A percentile compares a stretch with the other conserved stretches of the same genome.
Evolutionary conservation across 2,888 invertebrate genomes (phyloP).

Genomic region (Trilocha varians): DNA sequence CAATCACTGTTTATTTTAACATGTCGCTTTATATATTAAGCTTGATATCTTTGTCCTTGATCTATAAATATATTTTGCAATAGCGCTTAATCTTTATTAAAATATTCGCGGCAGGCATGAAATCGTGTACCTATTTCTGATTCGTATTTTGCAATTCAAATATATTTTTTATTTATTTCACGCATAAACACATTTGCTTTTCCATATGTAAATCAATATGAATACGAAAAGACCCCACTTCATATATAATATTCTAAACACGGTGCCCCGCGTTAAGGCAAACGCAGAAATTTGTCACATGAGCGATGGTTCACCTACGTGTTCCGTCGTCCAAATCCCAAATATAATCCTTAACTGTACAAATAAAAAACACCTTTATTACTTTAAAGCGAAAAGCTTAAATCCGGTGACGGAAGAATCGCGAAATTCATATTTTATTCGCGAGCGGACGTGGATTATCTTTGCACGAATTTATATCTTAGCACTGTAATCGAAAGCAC

Average conservation of each 20-base stretch:
- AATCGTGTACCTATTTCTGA: neutral
- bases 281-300: constrained; percentile 74
- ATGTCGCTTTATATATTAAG: too few relatives aligned
- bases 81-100: neutral
- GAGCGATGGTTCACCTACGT: constrained; percentile 73
- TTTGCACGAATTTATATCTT: constrained; percentile 66
- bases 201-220: constrained; percentile 63
- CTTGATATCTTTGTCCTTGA: neutral
- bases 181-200: constrained; percentile 10
- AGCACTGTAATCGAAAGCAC: constrained; percentile 52
- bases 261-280: constrained; percentile 68
- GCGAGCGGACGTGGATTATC: constrained; percentile 48
- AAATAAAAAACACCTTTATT: constrained; percentile 73
- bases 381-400: constrained; percentile 67
- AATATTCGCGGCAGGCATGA: constrained; percentile 1
- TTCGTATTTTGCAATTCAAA: neutral
- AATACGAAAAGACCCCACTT: constrained; percentile 41
- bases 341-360: constrained; percentile 62
- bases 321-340: constrained; percentile 67
- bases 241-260: constrained; percentile 69
- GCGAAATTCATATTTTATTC: constrained; percentile 59
- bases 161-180: neutral
- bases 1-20: too few relatives aligned
- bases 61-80: neutral
- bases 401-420: constrained; percentile 53